phyloP scores from a whole-genome alignment of 1,140 invertebrate species.

The Nephila pilipes region DNA sequence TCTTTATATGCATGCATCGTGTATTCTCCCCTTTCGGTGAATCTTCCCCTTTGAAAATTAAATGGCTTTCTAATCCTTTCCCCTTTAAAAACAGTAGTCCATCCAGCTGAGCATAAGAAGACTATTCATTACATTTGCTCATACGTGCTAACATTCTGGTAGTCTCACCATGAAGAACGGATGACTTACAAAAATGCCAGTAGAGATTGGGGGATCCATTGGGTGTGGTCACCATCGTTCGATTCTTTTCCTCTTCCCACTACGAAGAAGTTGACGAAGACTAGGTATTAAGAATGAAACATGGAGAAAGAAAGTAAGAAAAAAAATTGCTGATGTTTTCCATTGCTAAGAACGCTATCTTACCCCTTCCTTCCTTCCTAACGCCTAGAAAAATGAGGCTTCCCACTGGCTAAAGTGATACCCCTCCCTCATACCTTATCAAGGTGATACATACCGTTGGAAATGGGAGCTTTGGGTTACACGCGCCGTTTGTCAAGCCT shows the following conservation, averaged over 20 bases:
- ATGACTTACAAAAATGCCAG: conserved; percentile 46
- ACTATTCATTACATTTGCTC: neutral
- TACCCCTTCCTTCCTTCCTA: conserved; percentile 62
- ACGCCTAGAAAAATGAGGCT: conserved; percentile 73
- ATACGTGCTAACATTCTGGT: neutral
- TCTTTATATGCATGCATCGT: neutral
- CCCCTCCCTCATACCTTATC: conserved; percentile 71
- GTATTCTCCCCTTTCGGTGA: neutral
- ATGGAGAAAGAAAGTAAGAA: neutral
- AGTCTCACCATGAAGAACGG: conserved; percentile 23
- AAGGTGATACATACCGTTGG: conserved; percentile 60
- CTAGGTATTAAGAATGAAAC: neutral
- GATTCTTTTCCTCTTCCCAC: neutral
- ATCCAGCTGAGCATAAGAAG: conserved; percentile 8
- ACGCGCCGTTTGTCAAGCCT: conserved; percentile 71
- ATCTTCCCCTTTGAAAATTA: neutral
- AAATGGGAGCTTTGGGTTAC: conserved; percentile 60
- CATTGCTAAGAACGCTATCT: conserved; percentile 71
- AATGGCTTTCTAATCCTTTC: neutral
- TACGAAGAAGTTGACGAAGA: conserved; percentile 42
- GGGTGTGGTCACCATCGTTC: conserved; percentile 38
- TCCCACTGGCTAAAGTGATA: conserved; percentile 68
- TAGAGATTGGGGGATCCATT: conserved; percentile 19
- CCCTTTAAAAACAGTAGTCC: neutral
- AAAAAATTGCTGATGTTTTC: conserved; percentile 71